Conservation (phyloP, 2,888 invertebrate species). For the Augiades crinisus region DNA sequence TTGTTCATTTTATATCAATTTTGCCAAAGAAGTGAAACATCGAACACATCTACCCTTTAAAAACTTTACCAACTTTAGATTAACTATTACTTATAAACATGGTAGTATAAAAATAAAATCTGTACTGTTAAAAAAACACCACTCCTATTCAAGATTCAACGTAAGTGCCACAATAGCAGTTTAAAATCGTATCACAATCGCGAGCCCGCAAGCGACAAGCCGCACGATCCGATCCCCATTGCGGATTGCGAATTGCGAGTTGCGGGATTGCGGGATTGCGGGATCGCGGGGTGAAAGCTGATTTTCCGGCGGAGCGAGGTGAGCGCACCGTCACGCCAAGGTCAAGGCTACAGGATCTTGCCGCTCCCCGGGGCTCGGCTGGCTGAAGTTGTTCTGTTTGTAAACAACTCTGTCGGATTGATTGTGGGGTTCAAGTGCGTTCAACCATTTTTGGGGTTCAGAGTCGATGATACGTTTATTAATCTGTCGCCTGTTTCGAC, state of each 20-base stretch:
- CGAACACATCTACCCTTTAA: no score
- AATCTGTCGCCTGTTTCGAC: neutral
- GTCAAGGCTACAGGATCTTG: conserved; percentile 13
- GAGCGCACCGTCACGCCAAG: conserved; percentile 11
- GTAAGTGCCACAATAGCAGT: neutral
- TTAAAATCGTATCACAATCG: conserved; percentile 9
- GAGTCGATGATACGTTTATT: neutral
- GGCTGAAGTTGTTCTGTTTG: neutral
- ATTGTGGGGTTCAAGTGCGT: conserved; percentile 9
- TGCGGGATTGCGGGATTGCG: conserved; percentile 9
- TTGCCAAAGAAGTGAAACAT: neutral
- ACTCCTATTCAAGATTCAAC: neutral
- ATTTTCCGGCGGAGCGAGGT: conserved; percentile 19
- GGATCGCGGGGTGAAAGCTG: conserved; percentile 18
- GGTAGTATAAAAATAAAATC: neutral
- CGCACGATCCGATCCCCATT: conserved; percentile 3
- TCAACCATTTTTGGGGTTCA: conserved; percentile 3
- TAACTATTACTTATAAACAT: neutral
- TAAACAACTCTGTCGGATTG: conserved; percentile 9
- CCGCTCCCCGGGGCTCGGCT: conserved; percentile 1
- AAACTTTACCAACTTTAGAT: no score
- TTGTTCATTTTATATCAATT: neutral
- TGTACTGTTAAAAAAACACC: neutral
- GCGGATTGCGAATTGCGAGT: conserved; percentile 9
- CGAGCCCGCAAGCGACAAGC: neutral